These are phyloP conservation scores for Rutilus rutilus DNA, from an alignment of 2,113 vertebrate genomes.

Conservation along the genomic window DNA sequence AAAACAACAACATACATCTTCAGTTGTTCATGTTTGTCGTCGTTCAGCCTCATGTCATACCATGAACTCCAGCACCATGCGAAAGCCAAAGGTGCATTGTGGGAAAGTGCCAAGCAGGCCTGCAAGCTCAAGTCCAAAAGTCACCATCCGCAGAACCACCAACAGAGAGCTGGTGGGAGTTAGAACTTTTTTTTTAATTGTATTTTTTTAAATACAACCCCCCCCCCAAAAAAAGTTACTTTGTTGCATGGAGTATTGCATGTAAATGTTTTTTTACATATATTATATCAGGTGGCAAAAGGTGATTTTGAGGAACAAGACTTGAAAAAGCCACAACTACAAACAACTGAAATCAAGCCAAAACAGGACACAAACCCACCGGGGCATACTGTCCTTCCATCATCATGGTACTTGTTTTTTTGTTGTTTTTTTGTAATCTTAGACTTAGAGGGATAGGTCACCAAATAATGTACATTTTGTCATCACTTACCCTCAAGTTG, in stretches of 20 bases:
- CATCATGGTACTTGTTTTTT: slow-evolving; percentile 49
- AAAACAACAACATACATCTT: slow-evolving; percentile 50
- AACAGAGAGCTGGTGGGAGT: slow-evolving; percentile 62
- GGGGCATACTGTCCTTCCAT: slow-evolving; percentile 54
- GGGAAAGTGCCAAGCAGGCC: slow-evolving; percentile 44
- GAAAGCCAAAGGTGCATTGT: slow-evolving; percentile 57
- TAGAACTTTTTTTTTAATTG: too few species aligned
- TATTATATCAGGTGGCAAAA: slow-evolving; percentile 51
- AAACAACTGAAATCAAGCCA: slow-evolving; percentile 19
- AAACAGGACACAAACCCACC: slow-evolving; percentile 38
- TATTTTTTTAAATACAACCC: neutral
- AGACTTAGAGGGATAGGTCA: neutral
- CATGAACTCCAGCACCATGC: slow-evolving; percentile 76
- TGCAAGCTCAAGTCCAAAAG: slow-evolving; percentile 50
- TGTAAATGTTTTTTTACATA: neutral
- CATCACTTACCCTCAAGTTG: too few species aligned
- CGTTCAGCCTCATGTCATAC: slow-evolving; percentile 97
- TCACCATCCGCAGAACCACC: slow-evolving; percentile 55
- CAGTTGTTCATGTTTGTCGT: slow-evolving; percentile 96
- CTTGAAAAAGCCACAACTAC: slow-evolving; percentile 36
- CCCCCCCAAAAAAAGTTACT: too few species aligned
- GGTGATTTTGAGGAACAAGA: slow-evolving; percentile 44
- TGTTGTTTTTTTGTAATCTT: neutral
- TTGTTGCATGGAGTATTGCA: neutral
- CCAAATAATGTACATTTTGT: too few species aligned